Conservation (phyloP, 1,140 invertebrate species). For the Triops cancriformis region DNA sequence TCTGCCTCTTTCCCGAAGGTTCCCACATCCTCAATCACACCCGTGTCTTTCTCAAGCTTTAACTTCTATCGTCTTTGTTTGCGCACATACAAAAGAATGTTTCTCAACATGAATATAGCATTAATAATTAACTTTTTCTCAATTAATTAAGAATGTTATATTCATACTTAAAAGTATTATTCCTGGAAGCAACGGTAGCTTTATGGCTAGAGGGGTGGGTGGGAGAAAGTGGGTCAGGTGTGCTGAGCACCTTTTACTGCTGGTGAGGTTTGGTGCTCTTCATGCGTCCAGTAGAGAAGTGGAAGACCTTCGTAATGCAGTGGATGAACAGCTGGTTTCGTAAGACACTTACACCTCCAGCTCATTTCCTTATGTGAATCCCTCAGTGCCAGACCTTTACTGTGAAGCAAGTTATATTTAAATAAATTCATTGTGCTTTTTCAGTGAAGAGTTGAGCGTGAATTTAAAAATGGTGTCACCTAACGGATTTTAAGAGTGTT, state of each 20-base stretch:
- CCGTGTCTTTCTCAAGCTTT: not conserved
- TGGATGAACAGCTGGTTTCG: not conserved
- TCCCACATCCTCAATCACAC: not conserved
- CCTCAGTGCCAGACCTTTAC: not conserved
- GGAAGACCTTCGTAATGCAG: not conserved
- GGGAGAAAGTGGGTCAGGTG: slow-evolving; percentile 12
- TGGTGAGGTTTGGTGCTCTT: not conserved
- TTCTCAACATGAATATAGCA: too few species aligned
- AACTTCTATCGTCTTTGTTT: too few species aligned
- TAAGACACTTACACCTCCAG: not conserved
- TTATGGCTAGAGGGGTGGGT: not conserved
- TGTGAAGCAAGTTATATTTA: not conserved
- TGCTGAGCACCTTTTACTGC: not conserved
- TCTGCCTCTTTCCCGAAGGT: not conserved
- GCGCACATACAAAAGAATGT: too few species aligned
- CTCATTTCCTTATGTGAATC: not conserved
- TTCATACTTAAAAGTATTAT: not conserved
- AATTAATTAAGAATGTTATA: not conserved
- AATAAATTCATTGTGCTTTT: not conserved
- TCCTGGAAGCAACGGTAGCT: not conserved
- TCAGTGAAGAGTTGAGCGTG: not conserved
- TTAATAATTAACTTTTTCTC: too few species aligned
- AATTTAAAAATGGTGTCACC: not conserved
- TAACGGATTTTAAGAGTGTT: not conserved
- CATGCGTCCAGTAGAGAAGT: not conserved